phyloP scores from a whole-genome alignment of 2,797 vertebrate species.

The Ibycter americanus region DNA sequence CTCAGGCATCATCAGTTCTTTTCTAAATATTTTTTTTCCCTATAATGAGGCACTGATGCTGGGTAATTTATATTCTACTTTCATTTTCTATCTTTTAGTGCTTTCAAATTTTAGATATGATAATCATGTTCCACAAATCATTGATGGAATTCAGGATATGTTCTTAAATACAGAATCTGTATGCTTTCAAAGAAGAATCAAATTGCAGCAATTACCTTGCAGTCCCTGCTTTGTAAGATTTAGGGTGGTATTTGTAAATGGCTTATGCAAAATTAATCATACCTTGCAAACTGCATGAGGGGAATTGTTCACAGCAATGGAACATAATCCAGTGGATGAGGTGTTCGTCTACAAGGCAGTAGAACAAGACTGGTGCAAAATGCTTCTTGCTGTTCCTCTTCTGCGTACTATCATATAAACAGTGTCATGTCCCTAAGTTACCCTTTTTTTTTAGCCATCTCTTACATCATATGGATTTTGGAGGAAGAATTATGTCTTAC shows the following conservation, averaged over 20 bases:
- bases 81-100: conserved; percentile 13
- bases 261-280: conserved; percentile 3
- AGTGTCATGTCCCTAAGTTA: background rate
- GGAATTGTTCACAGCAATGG: background rate
- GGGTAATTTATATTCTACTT: conserved; percentile 57
- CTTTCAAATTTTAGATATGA: background rate
- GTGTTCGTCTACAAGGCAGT: background rate
- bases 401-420: background rate
- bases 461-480: background rate
- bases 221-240: conserved; percentile 11
- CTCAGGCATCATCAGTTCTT: background rate
- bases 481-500: background rate
- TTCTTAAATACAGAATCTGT: background rate
- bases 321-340: background rate
- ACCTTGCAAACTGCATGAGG: background rate
- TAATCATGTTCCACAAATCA: background rate
- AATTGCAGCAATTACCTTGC: background rate
- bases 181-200: background rate
- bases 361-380: background rate
- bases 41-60: background rate
- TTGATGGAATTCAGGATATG: background rate
- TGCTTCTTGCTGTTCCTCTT: background rate
- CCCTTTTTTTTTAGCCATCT: background rate
- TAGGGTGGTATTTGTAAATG: conserved; percentile 36
- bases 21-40: conserved; percentile 1